Evolutionary conservation across 1,140 invertebrate genomes (phyloP).

Genomic region (Agrypnia vestita): DNA sequence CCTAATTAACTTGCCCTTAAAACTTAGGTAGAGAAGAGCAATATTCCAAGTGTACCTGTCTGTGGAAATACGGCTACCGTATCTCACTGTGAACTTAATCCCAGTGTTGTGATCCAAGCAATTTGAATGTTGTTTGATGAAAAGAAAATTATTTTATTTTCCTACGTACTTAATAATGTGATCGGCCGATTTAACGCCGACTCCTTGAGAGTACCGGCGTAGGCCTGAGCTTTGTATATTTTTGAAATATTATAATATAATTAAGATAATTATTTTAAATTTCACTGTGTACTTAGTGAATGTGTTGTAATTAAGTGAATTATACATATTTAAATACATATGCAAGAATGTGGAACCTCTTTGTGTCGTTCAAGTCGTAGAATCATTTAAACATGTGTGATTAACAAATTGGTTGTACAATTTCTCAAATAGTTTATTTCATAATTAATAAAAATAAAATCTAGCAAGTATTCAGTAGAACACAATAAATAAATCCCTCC

Average conservation of each 20-base stretch:
- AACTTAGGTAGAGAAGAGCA: slow-evolving; percentile 4
- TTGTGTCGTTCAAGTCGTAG: no score
- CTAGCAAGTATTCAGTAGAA: no score
- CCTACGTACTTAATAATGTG: slow-evolving; percentile 33
- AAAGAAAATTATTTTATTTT: slow-evolving; percentile 7
- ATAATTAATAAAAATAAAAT: no score
- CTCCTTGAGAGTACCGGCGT: not conserved
- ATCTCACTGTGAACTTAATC: slow-evolving; percentile 3
- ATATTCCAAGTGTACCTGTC: slow-evolving; percentile 33
- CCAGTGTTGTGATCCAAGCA: slow-evolving; percentile 17
- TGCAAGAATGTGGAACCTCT: no score
- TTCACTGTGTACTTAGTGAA: not conserved
- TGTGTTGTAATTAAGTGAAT: no score
- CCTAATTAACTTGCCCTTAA: slow-evolving; percentile 30
- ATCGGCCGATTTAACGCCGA: not conserved
- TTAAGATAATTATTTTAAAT: no score
- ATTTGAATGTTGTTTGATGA: slow-evolving; percentile 20
- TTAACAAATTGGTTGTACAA: no score
- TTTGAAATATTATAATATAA: no score
- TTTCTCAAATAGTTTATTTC: no score
- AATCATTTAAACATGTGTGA: no score
- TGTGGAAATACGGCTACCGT: slow-evolving; percentile 17
- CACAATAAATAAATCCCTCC: no score
- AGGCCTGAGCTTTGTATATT: not conserved
- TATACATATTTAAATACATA: no score